A percentile compares a stretch with the other conserved stretches of the same genome.
phyloP scores from a whole-genome alignment of 2,888 invertebrate species.

The Dryobotodes eremita region DNA sequence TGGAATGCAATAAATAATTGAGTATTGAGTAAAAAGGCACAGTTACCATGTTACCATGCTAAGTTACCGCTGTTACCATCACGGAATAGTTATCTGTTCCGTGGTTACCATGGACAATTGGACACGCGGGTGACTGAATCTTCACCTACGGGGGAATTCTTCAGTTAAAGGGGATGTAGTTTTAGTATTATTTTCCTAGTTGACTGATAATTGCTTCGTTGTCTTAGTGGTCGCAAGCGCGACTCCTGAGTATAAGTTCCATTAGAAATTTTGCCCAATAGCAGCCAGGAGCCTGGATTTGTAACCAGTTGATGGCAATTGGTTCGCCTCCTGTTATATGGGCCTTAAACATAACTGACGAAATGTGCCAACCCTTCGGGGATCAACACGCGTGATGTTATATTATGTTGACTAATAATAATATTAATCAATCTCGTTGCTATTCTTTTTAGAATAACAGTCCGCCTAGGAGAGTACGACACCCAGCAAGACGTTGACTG shows the following conservation, averaged over 20 bases:
- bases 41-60: no score
- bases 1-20: no score
- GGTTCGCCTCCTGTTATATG: background rate
- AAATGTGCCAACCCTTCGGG: background rate
- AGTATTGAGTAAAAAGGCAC: no score
- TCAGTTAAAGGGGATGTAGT: background rate
- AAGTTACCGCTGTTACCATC: no score
- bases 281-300: background rate
- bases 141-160: background rate
- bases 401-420: background rate
- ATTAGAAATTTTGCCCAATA: background rate
- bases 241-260: background rate
- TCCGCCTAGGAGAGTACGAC: conserved; percentile 93
- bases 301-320: no score
- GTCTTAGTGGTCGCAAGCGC: background rate
- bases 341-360: background rate
- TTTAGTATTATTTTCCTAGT: background rate
- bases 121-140: background rate
- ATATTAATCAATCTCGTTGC: background rate
- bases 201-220: background rate
- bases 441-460: conserved; percentile 81
- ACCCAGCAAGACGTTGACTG: conserved; percentile 92
- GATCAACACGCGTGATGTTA: background rate
- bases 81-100: no score
- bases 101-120: no score